These are phyloP conservation scores for Taeniopygia guttata DNA, from an alignment of 2,797 vertebrate genomes.

Conservation along the genomic window DNA sequence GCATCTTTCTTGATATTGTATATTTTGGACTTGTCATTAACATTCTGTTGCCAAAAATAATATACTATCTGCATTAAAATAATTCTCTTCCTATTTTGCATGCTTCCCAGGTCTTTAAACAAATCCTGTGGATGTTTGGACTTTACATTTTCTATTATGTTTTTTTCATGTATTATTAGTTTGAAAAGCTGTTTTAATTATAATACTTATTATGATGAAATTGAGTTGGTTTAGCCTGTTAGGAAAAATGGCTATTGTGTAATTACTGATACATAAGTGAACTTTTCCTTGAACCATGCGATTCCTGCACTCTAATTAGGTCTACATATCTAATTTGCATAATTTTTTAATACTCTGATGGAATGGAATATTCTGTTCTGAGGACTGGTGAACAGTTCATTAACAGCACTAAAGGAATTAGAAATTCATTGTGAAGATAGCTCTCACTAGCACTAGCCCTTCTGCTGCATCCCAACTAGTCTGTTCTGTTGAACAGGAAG, in stretches of 20 bases:
- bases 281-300: conserved; percentile 32
- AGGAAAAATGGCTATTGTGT: conserved; percentile 1
- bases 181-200: conserved; percentile 55
- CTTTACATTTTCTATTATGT: conserved; percentile 11
- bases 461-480: background rate
- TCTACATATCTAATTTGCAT: conserved; percentile 22
- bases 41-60: background rate
- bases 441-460: background rate
- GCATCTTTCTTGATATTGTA: background rate
- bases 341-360: background rate
- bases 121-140: background rate
- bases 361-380: background rate
- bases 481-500: background rate
- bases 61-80: background rate
- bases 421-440: background rate
- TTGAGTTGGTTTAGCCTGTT: conserved; percentile 19
- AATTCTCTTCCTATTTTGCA: background rate
- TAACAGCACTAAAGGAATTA: background rate
- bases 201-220: conserved; percentile 36
- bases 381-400: background rate
- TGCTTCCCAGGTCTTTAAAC: background rate
- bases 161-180: background rate
- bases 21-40: background rate
- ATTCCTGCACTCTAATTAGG: conserved; percentile 19
- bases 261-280: conserved; percentile 31